Conservation (phyloP, 2,797 vertebrate genomes). For the Miichthys miiuy region DNA sequence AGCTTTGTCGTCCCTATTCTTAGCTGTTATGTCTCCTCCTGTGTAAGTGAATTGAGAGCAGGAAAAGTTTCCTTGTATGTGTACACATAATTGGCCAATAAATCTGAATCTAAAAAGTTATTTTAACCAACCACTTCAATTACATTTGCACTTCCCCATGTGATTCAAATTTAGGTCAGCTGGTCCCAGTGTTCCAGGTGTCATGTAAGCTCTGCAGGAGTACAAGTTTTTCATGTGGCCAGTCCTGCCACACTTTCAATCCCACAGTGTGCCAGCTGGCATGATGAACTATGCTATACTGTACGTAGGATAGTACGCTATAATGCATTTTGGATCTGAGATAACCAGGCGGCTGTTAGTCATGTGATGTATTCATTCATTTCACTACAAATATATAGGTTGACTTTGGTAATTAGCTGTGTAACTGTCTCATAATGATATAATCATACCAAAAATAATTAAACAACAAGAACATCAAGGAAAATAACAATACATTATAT, state of each 20-base stretch:
- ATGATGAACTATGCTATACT: conserved; percentile 33
- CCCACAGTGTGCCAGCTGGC: conserved; percentile 18
- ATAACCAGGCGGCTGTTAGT: not conserved
- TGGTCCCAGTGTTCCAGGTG: conserved; percentile 60
- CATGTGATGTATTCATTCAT: not conserved
- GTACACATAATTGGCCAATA: not conserved
- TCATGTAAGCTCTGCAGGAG: conserved; percentile 42
- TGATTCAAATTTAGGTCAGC: conserved; percentile 65
- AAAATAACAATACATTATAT: too few relatives aligned
- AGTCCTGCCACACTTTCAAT: conserved; percentile 31
- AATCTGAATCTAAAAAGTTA: not conserved
- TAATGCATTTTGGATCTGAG: not conserved
- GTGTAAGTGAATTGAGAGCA: too few relatives aligned
- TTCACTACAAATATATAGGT: not conserved
- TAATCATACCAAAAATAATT: too few relatives aligned
- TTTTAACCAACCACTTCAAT: conserved; percentile 21
- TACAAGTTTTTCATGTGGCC: conserved; percentile 14
- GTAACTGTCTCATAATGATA: not conserved
- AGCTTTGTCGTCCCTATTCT: too few relatives aligned
- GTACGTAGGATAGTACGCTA: not conserved
- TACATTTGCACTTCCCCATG: conserved; percentile 15
- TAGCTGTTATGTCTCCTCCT: too few relatives aligned
- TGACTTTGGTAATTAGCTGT: not conserved
- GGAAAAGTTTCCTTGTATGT: not conserved
- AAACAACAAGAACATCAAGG: too few relatives aligned